Evolutionary conservation across 23 tunicate species (phyloP), one percentile per base, ranked within the genome.

Genomic region (Aplidium turbinatum): DNA sequence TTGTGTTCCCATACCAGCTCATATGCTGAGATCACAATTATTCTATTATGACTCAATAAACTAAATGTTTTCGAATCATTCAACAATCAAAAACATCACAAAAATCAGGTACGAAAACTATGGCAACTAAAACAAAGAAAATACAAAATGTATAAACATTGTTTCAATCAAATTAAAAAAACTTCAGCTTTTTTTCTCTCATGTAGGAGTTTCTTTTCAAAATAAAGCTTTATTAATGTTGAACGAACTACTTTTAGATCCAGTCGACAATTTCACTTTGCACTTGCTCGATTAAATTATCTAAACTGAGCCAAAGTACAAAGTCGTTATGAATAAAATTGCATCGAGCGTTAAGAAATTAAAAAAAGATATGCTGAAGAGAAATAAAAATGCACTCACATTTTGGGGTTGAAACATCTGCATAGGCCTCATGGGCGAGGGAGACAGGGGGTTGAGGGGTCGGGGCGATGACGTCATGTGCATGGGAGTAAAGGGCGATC

Each of bases 341-440:
- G n/a, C n/a, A n/a, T n/a, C n/a, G n/a, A n/a, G n/a, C n/a, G n/a
- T n/a, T n/a, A n/a, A n/a, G n/a, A n/a, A n/a, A n/a, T n/a, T n/a
- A n/a, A n/a, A n/a, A n/a, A n/a, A n/a, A n/a, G n/a, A n/a, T n/a
- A n/a, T n/a, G n/a, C n/a, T n/a, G n/a, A n/a, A n/a, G n/a, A n/a
- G n/a, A n/a, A n/a, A n/a, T n/a, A n/a, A n/a, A n/a, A 54, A 20
- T 20, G 35, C 13, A 80, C 77, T 56, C 39, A 80, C 85, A 57
- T 69, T 70, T 39, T 69, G 84, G 1, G 84, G 72, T 23, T 51
- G 84, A 56, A 80, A 80, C 69, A 69, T 30, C 1, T 58, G 70
- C 48, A 69, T 40, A 0, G 77, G 47, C 40, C 77, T 26, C 56
- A 69, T 29, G 19, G 85, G 85, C 26, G 80, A 75, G 29, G 50